Percentiles rank a stretch among this genome's conserved stretches.
phyloP scores from a whole-genome alignment of 2,797 vertebrate species.

The Distichodus sexfasciatus region DNA sequence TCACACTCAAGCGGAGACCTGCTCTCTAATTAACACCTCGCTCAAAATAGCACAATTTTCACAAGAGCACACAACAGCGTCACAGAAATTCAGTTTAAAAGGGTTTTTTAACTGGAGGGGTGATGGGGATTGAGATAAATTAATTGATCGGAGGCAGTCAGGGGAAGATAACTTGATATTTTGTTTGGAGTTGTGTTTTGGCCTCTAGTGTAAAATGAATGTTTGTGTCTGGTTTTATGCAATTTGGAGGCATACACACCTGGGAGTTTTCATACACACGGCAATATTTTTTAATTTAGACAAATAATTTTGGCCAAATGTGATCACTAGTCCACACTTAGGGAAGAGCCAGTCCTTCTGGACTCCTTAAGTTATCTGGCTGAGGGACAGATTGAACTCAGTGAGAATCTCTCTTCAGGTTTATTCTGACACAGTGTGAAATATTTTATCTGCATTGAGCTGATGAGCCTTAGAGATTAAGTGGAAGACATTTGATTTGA shows the following conservation, averaged over 20 bases:
- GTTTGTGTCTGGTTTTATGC: background rate
- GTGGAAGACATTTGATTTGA: too few relatives aligned
- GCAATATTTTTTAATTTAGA: background rate
- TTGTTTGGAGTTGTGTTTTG: background rate
- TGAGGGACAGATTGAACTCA: too few relatives aligned
- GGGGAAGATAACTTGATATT: background rate
- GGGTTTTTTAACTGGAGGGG: slow-evolving; percentile 8
- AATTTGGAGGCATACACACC: background rate
- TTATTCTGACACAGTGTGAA: too few relatives aligned
- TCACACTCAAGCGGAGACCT: slow-evolving; percentile 20
- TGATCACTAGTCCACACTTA: background rate
- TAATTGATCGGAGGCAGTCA: background rate
- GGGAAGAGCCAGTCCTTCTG: background rate
- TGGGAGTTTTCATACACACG: background rate
- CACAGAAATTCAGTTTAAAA: background rate
- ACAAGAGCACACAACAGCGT: slow-evolving; percentile 23
- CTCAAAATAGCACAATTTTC: slow-evolving; percentile 51
- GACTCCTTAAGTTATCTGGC: background rate
- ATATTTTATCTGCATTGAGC: too few relatives aligned
- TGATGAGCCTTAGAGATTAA: too few relatives aligned
- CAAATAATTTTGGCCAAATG: background rate
- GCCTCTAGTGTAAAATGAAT: background rate
- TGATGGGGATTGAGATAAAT: background rate
- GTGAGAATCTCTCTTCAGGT: too few relatives aligned
- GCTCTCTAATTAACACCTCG: slow-evolving; percentile 50